Conservation (phyloP, 2,888 invertebrate species). For the Drosophila trichaetosa region DNA sequence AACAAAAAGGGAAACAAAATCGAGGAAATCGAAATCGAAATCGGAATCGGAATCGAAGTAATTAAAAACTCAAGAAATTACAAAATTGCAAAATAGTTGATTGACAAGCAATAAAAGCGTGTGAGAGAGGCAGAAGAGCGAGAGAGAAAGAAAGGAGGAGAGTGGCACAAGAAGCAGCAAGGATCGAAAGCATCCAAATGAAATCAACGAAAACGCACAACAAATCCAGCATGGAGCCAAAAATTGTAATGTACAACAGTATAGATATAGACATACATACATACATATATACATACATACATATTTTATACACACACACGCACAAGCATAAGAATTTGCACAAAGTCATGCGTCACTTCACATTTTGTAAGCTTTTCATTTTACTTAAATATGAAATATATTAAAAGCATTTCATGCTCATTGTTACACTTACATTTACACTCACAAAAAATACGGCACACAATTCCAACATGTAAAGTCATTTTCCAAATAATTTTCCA, state of each 20-base stretch:
- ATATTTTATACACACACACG: neutral
- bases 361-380: conserved; percentile 21
- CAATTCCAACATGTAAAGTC: conserved; percentile 55
- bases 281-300: conserved; percentile 6
- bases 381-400: conserved; percentile 54
- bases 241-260: conserved; percentile 77
- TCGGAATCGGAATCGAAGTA: conserved; percentile 24
- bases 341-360: conserved; percentile 54
- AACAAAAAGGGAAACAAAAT: conserved; percentile 9
- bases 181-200: conserved; percentile 35
- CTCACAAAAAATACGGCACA: conserved; percentile 8
- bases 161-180: conserved; percentile 3
- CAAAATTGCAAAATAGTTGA: conserved; percentile 22
- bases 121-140: neutral
- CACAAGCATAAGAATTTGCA: conserved; percentile 37
- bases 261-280: conserved; percentile 16
- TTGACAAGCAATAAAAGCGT: conserved; percentile 8
- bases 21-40: conserved; percentile 12
- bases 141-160: neutral
- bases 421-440: conserved; percentile 38
- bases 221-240: conserved; percentile 76
- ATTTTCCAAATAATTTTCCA: conserved; percentile 61
- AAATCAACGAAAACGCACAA: conserved; percentile 66
- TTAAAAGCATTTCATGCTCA: conserved; percentile 63
- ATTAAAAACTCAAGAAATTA: conserved; percentile 25